Evolutionary conservation across 2,888 invertebrate genomes (phyloP), one percentile per base, ranked within the genome.

Genomic region (Zaprionus obscuricornis): DNA sequence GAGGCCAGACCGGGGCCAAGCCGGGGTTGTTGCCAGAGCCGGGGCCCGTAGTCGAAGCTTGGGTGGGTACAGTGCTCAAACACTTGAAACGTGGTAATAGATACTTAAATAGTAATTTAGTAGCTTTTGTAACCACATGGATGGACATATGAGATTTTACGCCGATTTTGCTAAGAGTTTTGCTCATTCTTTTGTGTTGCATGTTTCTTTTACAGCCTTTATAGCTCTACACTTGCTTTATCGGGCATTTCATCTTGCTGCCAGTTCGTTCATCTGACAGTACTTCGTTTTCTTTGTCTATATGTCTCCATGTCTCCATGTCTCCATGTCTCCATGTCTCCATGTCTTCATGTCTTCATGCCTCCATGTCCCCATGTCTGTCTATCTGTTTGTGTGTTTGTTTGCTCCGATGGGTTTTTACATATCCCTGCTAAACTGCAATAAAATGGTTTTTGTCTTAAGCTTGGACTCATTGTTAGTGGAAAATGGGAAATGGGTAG

Each of bases 81-180:
- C 75, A 77, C 78, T 84, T 84, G 72, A 69, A 70, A 69, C 74
- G 57, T 59, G 73, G 70, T 85, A 86, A 85, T 81, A 83, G 84
- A 81, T 83, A 85, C 76, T 79, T 85, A 83, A 77, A 85, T 73
- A 70, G 76, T 81, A 71, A 81, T 85, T 86, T 85, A 70, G 74
- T 76, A 84, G 87, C 75, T 83, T 73, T 72, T 68, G 66, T 65
- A 68, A 71, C 77, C 83, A 67, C 72, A 67, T 76, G 81, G 81
- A 73, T 85, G 81, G 66, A 77, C 72, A 81, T 86, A 74, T 73
- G 66, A 71, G 81, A 78, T 77, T 86, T 79, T 81, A 78, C 71
- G 83, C 70, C 65, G 69, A 71, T 70, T 69, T 72, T 70, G 46
- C 70, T 59, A 59, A 63, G 68, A 66, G 66, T 63, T 43, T 56